phyloP scores from a whole-genome alignment of 1,140 invertebrate species.

The Cylas formicarius region DNA sequence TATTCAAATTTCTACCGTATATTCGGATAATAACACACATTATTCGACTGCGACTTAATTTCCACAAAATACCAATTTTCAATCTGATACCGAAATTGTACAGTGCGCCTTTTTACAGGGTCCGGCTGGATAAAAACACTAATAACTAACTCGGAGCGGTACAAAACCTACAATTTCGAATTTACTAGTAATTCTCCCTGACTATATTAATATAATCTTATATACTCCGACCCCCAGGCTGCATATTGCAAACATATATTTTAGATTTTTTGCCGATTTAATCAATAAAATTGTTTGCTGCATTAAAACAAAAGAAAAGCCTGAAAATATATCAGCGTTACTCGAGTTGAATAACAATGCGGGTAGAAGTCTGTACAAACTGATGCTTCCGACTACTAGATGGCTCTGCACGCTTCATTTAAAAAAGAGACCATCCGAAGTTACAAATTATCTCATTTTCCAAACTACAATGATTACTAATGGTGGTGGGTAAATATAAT shows the following conservation, averaged over 20 bases:
- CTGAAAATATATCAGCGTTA: conserved; percentile 1
- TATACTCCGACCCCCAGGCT: conserved; percentile 30
- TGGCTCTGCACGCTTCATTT: too few species aligned
- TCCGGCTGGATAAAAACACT: conserved; percentile 28
- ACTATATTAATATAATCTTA: conserved; percentile 42
- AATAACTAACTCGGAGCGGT: conserved; percentile 27
- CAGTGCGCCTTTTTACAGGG: conserved; percentile 27
- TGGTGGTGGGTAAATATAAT: too few species aligned
- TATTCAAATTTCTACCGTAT: conserved; percentile 26
- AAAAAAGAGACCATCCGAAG: too few species aligned
- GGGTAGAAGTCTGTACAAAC: too few species aligned
- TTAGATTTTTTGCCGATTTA: conserved; percentile 27
- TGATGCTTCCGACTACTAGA: too few species aligned
- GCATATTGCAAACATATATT: conserved; percentile 21
- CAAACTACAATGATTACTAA: too few species aligned
- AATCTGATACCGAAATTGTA: conserved; percentile 40
- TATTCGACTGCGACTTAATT: conserved; percentile 39
- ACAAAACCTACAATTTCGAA: conserved; percentile 39
- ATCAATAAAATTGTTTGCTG: conserved; percentile 21
- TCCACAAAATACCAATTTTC: conserved; percentile 41
- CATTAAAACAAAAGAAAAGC: conserved; percentile 8
- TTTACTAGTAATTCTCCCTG: conserved; percentile 36
- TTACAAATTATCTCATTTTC: too few species aligned
- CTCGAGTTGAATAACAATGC: too few species aligned
- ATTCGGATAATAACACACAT: conserved; percentile 37